Evolutionary conservation across 2,888 invertebrate species (phyloP), one percentile per base, ranked within the genome.

Genomic region (Rotaria socialis): DNA sequence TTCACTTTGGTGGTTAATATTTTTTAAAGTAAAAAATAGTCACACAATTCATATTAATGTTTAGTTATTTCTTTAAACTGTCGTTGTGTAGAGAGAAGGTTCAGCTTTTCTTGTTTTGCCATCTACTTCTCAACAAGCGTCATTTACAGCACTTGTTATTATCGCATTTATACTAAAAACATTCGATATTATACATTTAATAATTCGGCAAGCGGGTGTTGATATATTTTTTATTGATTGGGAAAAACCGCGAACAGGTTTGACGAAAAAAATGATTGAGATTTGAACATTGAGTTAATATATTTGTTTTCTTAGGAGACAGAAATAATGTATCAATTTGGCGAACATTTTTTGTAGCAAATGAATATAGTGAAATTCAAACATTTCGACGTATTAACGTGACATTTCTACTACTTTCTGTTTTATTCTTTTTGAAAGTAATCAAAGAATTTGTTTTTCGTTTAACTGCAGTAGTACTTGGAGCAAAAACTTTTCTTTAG

Each of bases 211-310:
- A 89, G 92, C 93, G 86, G 89, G 92, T 41, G 91, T 94, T 85
- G 94, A 94, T 89, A 93, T 95, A 87, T 95, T 95, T 90, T 94
- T 95, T 88, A 93, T 95, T 87, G 95, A 95, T 89, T 96, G 95
- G 95, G 95, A 96, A 90, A 92, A 94, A 86, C 94, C 94, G 0
- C 89, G 90, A 84, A 41, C 60, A 24, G 56, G 74, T 11, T 27
- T 16, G 27, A 60, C 0, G 8, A 43, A 85, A 41, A 43, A 43
- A 5, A 85, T 41, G 19, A 35, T 43, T 58, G 10, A 16, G 11
- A 35, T 67, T 55, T 11, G 5, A 55, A 55, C 11, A 16, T 14
- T 55, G 5, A 16, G 19, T 55, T 55, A 16, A 16, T 14, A 16
- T 55, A 16, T 19, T 55, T 55, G 14, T 27, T 35, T 4, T 27